Evolutionary conservation across 2,113 vertebrate genomes (phyloP), one percentile per base, ranked within the genome.

Genomic region (Dasyprocta punctata): DNA sequence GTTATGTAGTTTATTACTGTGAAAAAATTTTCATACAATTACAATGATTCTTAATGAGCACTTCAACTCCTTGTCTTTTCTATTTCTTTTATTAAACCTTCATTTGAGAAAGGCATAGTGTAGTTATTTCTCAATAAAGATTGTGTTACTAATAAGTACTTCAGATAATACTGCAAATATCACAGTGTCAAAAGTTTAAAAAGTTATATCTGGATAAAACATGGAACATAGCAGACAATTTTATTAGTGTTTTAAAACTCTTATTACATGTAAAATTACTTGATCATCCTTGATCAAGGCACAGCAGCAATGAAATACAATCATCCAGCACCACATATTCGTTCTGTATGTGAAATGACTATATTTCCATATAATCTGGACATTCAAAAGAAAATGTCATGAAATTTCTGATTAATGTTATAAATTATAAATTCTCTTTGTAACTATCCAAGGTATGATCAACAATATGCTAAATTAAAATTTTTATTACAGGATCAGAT

Each of bases 201-300:
- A 92, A 47, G 47, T 65, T 94, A 12, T 71, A 7, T 38, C 30
- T 38, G 16, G n/a, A 71, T 3, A 44, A 38, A 75, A 71, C 30
- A 90, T 13, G 84, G 38, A 92, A 84, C 0, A 81, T 30, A 96
- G 96, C 9, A 81, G 28, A 92, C 95, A 17, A 1, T 63, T 93
- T 96, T 65, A 60, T 82, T 56, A 49, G 5, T n/a, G 95, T 4
- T 69, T 77, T 58, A 63, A 90, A 86, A 33, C 63, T 93, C 17
- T 41, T 61, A 61, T n/a, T 81, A 96, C 56, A 77, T 67, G 41
- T 60, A 96, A 92, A 97, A 97, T 77, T 94, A 4, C 54, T 65
- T 90, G 97, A 97, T 98, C 98, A 93, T 92, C 93, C 97, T 98
- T 98, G 98, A 98, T 99, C 98, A 97, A 95, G 65, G 89, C 93